phyloP scores from a whole-genome alignment of 1,140 invertebrate genomes.

The Drosophila funebris region DNA sequence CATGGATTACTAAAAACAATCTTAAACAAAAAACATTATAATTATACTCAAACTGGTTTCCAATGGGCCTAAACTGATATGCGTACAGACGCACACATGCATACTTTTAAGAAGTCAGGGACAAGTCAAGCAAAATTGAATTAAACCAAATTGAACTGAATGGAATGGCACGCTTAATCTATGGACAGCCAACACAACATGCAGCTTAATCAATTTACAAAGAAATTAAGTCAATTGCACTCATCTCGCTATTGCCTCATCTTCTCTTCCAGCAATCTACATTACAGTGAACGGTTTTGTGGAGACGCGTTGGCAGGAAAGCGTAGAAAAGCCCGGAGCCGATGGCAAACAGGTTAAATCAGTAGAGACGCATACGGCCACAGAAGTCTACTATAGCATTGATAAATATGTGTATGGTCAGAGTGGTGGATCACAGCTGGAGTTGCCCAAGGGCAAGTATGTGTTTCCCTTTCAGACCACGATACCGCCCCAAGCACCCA shows the following conservation, averaged over 20 bases:
- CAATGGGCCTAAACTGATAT: background rate
- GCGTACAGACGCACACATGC: too few species aligned
- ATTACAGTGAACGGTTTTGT: slow-evolving; percentile 86
- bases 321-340: slow-evolving; percentile 84
- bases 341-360: slow-evolving; percentile 77
- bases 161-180: background rate
- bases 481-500: slow-evolving; percentile 86
- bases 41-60: slow-evolving; percentile 34
- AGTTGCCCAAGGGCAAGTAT: slow-evolving; percentile 86
- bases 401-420: slow-evolving; percentile 71
- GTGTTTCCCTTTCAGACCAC: slow-evolving; percentile 86
- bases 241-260: background rate
- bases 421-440: slow-evolving; percentile 84
- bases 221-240: slow-evolving; percentile 61
- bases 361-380: slow-evolving; percentile 60
- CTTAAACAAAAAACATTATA: background rate
- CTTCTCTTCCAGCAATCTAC: slow-evolving; percentile 83
- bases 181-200: slow-evolving; percentile 6
- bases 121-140: slow-evolving; percentile 47
- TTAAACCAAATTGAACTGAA: slow-evolving; percentile 51
- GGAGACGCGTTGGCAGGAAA: slow-evolving; percentile 86
- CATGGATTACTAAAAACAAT: background rate
- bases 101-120: slow-evolving; percentile 24
- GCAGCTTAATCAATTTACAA: slow-evolving; percentile 31
- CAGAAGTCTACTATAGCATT: slow-evolving; percentile 69